These are phyloP conservation scores for Peucedramus taeniatus DNA, from an alignment of 2,113 vertebrate species.

Conservation along the genomic window DNA sequence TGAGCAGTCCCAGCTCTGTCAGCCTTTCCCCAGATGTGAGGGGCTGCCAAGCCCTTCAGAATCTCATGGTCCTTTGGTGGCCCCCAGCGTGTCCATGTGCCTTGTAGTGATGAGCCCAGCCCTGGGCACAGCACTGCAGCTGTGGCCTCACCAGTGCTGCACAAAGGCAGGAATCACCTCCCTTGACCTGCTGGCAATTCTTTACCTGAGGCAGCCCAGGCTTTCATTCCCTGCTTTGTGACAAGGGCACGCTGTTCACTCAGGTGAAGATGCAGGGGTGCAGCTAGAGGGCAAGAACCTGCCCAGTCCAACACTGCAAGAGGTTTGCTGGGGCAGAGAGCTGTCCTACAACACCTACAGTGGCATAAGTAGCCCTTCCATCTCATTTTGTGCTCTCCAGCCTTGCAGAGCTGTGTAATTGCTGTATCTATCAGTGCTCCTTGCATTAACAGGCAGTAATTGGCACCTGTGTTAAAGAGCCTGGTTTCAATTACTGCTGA, in stretches of 20 bases:
- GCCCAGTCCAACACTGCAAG: not conserved
- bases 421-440: constrained; percentile 11
- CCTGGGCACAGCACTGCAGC: not conserved
- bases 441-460: constrained; percentile 8
- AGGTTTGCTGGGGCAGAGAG: not conserved
- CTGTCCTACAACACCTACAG: not conserved
- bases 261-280: not conserved
- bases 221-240: rapidly evolving
- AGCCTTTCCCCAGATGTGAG: not conserved
- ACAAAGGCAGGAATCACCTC: not conserved
- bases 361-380: not conserved
- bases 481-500: constrained; percentile 29
- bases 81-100: not conserved
- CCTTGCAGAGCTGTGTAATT: not conserved
- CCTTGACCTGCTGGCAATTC: not conserved
- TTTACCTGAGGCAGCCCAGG: not conserved
- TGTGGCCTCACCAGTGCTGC: not conserved
- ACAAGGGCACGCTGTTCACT: rapidly evolving
- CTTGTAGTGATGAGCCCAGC: not conserved
- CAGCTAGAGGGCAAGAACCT: not conserved
- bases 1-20: not conserved
- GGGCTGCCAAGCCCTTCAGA: not conserved
- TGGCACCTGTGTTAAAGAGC: constrained; percentile 27
- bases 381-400: not conserved
- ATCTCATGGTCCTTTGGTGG: not conserved